Evolutionary conservation across 2,888 invertebrate species (phyloP).

Genomic region (Hydraecia micacea): DNA sequence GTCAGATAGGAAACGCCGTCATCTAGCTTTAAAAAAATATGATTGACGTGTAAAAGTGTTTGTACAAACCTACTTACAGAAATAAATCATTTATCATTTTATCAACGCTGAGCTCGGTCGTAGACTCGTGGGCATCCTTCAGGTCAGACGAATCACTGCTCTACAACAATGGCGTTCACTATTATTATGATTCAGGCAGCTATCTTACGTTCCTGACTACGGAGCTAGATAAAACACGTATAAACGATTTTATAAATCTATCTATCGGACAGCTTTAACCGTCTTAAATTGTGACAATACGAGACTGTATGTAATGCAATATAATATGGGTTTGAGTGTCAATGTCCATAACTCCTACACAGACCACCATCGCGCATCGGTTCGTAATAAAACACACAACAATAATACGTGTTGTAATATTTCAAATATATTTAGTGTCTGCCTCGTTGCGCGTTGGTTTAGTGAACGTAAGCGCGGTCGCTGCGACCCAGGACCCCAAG

Average conservation of each 20-base stretch:
- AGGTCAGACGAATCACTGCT: background rate
- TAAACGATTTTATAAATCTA: background rate
- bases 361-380: background rate
- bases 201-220: background rate
- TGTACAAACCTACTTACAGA: too few relatives aligned
- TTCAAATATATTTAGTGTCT: background rate
- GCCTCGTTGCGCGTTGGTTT: background rate
- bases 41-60: too few relatives aligned
- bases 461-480: too few relatives aligned
- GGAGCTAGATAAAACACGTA: conserved; percentile 19
- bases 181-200: background rate
- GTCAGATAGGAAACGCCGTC: too few relatives aligned
- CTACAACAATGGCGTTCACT: background rate
- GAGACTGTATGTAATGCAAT: background rate
- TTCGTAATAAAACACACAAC: too few relatives aligned
- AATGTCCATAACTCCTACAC: background rate
- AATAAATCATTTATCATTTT: too few relatives aligned
- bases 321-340: background rate
- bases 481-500: background rate
- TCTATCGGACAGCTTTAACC: background rate
- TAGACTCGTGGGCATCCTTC: background rate
- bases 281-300: background rate
- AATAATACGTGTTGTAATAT: too few relatives aligned
- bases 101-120: background rate
- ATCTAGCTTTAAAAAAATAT: too few relatives aligned